Base-by-base conservation (phyloP, 35 echinoderm and acorn worm species). In the Ophioderma brevispina region DNA sequence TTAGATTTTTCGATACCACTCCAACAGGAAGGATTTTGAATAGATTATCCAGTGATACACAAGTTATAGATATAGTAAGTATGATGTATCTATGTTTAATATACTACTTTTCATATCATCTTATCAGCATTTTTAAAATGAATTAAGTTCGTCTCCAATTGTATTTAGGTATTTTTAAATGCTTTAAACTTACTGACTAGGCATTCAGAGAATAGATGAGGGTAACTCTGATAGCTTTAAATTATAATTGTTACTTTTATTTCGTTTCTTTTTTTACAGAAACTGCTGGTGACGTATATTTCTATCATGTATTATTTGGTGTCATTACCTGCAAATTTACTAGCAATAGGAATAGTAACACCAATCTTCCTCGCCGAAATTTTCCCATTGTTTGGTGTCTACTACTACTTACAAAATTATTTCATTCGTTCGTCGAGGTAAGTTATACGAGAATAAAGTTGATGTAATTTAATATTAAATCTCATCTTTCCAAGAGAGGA, bases 371-470 rank as follows among this genome's bases (percentile, higher is more conserved):
- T 94, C 28, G 80, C 76, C 13, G 84, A 90, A 52, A 50, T 94
- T 25, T 30, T 90, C 17, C 92, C 92, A 0, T 78, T 90, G 19
- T 82, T 50, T 18, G 28, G 90, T 32, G 31, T 81, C 0, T 94
- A 90, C 80, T 81, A 86, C 82, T 80, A 84, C 36, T 39, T 94
- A 37, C 88, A 90, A n/a, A 84, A 80, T 41, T 94, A 81, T 39
- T 94, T 94, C 88, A 89, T 94, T 36, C 38, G 87, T 2, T 90
- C 92, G 39, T 94, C 92, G n/a, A 94, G 92, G 92, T 94, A 86
- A 21, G 13, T 77, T 0, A 14, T 0, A 30, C 56, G 0, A 15
- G 75, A 33, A 77, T 33, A 6, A 32, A 33, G 17, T 18, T 23
- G 0, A 14, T 75, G 5, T 28, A 75, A 25, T 32, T 75, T 75